Conservation (phyloP, 2,113 vertebrate species). For the Uropsilus gracilis region DNA sequence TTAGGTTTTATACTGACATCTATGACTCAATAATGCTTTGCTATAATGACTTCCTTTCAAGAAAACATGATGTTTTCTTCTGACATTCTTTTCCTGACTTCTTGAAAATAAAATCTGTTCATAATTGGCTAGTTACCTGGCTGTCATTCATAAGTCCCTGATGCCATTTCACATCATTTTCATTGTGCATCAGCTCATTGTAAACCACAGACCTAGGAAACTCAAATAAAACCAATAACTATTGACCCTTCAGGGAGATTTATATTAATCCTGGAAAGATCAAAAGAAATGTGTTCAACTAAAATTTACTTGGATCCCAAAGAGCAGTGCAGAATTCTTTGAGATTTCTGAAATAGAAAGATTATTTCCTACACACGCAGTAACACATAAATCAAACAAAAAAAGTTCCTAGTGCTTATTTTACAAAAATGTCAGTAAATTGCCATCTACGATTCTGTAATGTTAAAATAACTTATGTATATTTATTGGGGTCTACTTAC, state of each 20-base stretch:
- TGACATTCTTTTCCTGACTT: constrained; percentile 43
- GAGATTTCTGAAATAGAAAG: background rate
- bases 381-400: background rate
- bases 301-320: constrained; percentile 13
- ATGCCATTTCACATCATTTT: constrained; percentile 16
- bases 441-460: background rate
- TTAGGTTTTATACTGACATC: background rate
- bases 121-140: background rate
- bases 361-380: background rate
- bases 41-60: constrained; percentile 33
- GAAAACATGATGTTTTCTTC: background rate
- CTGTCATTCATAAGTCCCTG: background rate
- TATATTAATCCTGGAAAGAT: constrained; percentile 51
- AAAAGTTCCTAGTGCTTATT: background rate
- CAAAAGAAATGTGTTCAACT: constrained; percentile 52
- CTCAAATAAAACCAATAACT: constrained; percentile 55
- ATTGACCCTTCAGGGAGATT: constrained; percentile 59
- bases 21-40: background rate
- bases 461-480: background rate
- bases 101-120: background rate
- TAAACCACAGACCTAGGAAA: constrained; percentile 33
- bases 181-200: constrained; percentile 45
- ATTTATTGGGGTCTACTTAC: background rate
- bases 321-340: constrained; percentile 21
- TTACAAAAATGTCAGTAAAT: background rate